Conservation (phyloP, 2,797 vertebrate genomes). For the Enteromius mattozi region DNA sequence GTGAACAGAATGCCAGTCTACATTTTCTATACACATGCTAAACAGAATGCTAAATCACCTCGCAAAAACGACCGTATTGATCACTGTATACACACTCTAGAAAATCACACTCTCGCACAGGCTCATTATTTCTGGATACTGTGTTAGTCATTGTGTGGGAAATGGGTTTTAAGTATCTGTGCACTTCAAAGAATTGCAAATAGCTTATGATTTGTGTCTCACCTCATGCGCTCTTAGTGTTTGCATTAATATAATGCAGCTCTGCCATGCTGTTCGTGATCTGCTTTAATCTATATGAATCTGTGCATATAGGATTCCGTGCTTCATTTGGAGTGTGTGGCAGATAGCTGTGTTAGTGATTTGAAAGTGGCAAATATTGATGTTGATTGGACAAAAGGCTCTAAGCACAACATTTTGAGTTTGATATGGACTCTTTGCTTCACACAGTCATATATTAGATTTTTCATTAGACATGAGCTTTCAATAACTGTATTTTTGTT, state of each 20-base stretch:
- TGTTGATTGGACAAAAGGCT: neutral
- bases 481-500: neutral
- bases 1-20: conserved; percentile 21
- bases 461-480: neutral
- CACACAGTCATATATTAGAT: neutral
- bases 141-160: conserved; percentile 20
- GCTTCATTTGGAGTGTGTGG: neutral
- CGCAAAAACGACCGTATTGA: conserved; percentile 6
- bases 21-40: neutral
- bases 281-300: neutral
- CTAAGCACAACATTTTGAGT: neutral
- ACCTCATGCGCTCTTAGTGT: neutral
- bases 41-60: conserved; percentile 29
- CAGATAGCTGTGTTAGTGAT: neutral
- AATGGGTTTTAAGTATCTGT: conserved; percentile 14
- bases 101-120: neutral
- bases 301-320: neutral
- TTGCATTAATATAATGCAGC: neutral
- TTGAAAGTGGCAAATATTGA: neutral
- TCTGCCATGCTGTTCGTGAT: neutral
- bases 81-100: neutral
- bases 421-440: neutral
- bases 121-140: conserved; percentile 18
- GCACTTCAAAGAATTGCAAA: conserved; percentile 20
- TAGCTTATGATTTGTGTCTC: conserved; percentile 16